phyloP scores from a whole-genome alignment of 2,888 invertebrate species.

The Anaspis maculata region DNA sequence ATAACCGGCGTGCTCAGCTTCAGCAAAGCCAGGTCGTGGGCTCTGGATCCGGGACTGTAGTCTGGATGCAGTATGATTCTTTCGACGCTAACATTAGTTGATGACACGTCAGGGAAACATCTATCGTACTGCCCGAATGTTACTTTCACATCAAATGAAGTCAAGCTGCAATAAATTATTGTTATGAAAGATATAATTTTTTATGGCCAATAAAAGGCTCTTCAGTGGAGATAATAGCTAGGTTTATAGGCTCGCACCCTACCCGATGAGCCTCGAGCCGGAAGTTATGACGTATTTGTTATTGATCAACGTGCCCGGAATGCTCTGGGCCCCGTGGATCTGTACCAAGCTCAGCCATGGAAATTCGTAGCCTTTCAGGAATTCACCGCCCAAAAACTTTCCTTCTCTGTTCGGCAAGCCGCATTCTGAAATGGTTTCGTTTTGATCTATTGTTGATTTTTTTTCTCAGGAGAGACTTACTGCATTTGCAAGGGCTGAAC shows the following conservation, averaged over 20 bases:
- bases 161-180: slow-evolving; percentile 30
- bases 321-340: slow-evolving; percentile 23
- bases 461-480: slow-evolving; percentile 23
- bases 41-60: slow-evolving; percentile 44
- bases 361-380: slow-evolving; percentile 45
- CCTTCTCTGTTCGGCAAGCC: slow-evolving; percentile 43
- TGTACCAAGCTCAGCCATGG: slow-evolving; percentile 49
- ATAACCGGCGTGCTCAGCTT: slow-evolving; percentile 45
- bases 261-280: slow-evolving; percentile 47
- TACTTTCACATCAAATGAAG: slow-evolving; percentile 44
- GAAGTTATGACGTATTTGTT: slow-evolving; percentile 51
- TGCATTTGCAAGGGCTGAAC: slow-evolving; percentile 30
- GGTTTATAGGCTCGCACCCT: slow-evolving; percentile 9
- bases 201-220: too few species aligned
- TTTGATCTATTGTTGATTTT: too few species aligned
- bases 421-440: too few species aligned
- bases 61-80: slow-evolving; percentile 47
- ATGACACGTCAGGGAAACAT: slow-evolving; percentile 45
- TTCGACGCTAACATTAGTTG: slow-evolving; percentile 46
- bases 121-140: slow-evolving; percentile 49
- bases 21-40: slow-evolving; percentile 54
- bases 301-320: slow-evolving; percentile 49
- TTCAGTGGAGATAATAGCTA: too few species aligned
- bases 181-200: slow-evolving; percentile 1
- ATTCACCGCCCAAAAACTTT: slow-evolving; percentile 43